Base-by-base conservation (phyloP, 1,140 invertebrate species). In the Augochlora pura region DNA sequence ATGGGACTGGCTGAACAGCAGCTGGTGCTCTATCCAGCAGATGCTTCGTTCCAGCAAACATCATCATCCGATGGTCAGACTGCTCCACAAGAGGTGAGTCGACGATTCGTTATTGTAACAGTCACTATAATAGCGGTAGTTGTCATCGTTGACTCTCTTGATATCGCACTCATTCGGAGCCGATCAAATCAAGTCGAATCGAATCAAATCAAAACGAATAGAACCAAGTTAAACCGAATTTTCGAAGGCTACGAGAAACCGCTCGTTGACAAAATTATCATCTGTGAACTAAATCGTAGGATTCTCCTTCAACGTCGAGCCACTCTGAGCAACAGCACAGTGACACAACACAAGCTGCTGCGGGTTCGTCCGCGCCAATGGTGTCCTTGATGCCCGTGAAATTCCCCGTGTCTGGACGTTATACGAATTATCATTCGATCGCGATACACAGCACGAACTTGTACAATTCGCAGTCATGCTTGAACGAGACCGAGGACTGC, bases 1-100 rank as follows among this genome's bases (percentile, higher is more conserved):
- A 89, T 93, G 72, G 88, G 91, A 69, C 73, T 93, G 69, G 87
- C 88, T 21, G 91, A 93, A 82, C 91, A 93, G 57, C 92, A 91
- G 42, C 64, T 93, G 67, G 83, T 93, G 69, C 81, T 91, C 66
- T 93, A 90, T 46, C 60, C 91, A 4, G 78, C 91, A n/a, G 92
- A 93, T 54, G 52, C 77, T 4, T 67, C 86, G 1, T 90, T 87
- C 38, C 92, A 91, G 63, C 88, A 90, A 76, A 71, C 87, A 71
- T 80, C 87, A 18, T 77, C 83, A 38, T 88, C 85, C 18, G 91
- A 93, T 21, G 86, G 74, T 68, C 91, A 92, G 68, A 42, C 79
- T 57, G 85, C 69, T 70, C 81, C 78, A 21, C 91, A 91, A 73
- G 91, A 92, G 85, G 92, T 92, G 85, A 91, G 73, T 83, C 42